Base-by-base conservation (phyloP, 1,140 invertebrate genomes). In the Leptinotarsa texana region DNA sequence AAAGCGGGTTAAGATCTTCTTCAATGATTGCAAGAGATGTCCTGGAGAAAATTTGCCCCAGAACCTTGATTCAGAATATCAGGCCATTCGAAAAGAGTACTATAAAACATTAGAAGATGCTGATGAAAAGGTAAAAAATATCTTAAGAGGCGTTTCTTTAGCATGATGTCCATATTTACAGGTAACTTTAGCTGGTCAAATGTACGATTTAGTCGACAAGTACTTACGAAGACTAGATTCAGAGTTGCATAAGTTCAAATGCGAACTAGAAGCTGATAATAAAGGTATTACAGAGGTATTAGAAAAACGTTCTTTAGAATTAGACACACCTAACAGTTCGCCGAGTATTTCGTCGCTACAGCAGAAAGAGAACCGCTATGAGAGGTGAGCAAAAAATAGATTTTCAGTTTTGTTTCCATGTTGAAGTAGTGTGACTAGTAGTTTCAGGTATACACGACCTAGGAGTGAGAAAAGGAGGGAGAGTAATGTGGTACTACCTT, bases 261-360 rank as follows among this genome's bases (percentile, higher is more conserved):
- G 98, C 90, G 98, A 99, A 87, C 84, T 99, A 62, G 98, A 99
- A 87, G 97, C 97, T 27, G 97, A 99, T 86, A 96, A 99, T 88
- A 95, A 97, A 79, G 98, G 98, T 18, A 98, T 99, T 63, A 99
- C 98, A 13, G 97, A 98, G 88, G 89, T 97, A 48, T 85, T 99
- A 75, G 97, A 99, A 86, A 98, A 98, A 87, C 86, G 93, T n/a
- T 95, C 93, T 0, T 85, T 95, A 18, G 94, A 95, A 78, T 85
- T 95, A 48, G 94, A 95, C 84, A 89, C 90, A 70, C 91, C 87
- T 84, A 87, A 82, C 80, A 87, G 85, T 81, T 87, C 82, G 77
- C 84, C 77, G 70, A 86, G 83, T 74, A 84, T 85, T 67, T 84
- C 82, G 3, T 82, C 82, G 5, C 77, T 78, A 49, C 83, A 84